phyloP scores from a whole-genome alignment of 35 echinoderm and acorn worm genomes.

The Stichopus chloronotus region DNA sequence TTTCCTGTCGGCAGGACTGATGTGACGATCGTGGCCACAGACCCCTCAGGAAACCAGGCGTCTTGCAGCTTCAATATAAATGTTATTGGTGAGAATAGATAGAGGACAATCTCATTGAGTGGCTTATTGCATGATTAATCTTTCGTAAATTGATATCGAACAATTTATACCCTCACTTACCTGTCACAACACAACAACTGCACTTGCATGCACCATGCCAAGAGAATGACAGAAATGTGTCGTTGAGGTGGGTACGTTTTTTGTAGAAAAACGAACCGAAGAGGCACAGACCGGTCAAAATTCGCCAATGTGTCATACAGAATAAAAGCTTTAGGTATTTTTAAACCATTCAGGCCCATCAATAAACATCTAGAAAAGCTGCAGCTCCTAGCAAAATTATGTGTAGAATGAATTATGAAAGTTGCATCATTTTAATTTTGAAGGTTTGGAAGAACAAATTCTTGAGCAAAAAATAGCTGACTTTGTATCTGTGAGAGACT shows the following conservation, averaged over 20 bases:
- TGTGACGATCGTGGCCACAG: background rate
- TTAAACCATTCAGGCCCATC: too few species aligned
- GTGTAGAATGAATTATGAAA: too few species aligned
- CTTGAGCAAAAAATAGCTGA: too few species aligned
- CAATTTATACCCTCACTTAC: background rate
- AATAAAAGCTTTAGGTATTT: too few species aligned
- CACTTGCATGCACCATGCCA: background rate
- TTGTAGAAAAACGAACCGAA: too few species aligned
- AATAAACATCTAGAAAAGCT: too few species aligned
- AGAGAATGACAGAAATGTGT: background rate
- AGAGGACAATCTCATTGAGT: background rate
- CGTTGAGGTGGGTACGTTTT: background rate
- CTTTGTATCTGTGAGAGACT: too few species aligned
- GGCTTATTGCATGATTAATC: background rate
- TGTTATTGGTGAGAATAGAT: constrained; percentile 53
- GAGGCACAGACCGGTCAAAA: too few species aligned
- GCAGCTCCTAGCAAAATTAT: too few species aligned
- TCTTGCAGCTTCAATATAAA: constrained; percentile 57
- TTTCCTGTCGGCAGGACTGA: background rate
- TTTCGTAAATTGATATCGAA: background rate
- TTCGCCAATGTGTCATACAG: too few species aligned
- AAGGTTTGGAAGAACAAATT: too few species aligned
- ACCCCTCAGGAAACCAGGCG: constrained; percentile 36
- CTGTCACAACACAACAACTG: background rate
- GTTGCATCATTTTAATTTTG: too few species aligned